Base-by-base conservation (phyloP, 2,797 vertebrate genomes). In the Brotula barbata region DNA sequence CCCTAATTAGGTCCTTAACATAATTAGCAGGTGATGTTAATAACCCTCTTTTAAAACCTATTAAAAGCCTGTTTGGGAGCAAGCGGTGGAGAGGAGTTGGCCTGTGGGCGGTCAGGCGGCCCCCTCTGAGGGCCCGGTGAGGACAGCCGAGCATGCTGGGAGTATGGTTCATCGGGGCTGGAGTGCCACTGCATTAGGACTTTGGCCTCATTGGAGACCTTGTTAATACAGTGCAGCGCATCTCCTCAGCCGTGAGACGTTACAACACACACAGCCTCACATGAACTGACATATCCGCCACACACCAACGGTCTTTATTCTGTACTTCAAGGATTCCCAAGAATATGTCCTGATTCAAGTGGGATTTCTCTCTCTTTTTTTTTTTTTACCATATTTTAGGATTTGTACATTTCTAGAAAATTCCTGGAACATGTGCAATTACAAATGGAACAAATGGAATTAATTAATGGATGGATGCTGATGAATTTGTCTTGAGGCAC, bases 11-110 rank as follows among this genome's bases (percentile, higher is more conserved):
- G 90, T 95, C 92, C 93, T 95, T 94, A 95, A 94, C 93, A 94
- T 95, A 96, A 97, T 95, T 95, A 94, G 92, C 93, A 93, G 93
- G 94, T 96, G 92, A 94, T 95, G 94, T 93, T 94, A 95, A 97
- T 98, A 97, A 95, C 92, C 93, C 92, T 93, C 91, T 94, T 98
- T 96, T 91, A 90, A 91, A 92, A 89, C 82, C 90, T 91, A 92
- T 92, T 93, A 91, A 91, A 91, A 92, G 85, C 87, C 87, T 88
- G 89, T 91, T 91, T 89, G 85, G 85, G 88, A 91, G 84, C 86
- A 89, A 91, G 88, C 86, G 87, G 83, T 82, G 74, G 81, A 88
- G 85, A 87, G 78, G 83, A 86, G 85, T 79, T 73, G 88, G 87
- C 87, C 86, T 88, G 80, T 85, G 88, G 85, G 84, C 80, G 80